These are phyloP conservation scores for Meteorus cinctellus DNA, from an alignment of 2,888 invertebrate genomes.

Conservation along the genomic window DNA sequence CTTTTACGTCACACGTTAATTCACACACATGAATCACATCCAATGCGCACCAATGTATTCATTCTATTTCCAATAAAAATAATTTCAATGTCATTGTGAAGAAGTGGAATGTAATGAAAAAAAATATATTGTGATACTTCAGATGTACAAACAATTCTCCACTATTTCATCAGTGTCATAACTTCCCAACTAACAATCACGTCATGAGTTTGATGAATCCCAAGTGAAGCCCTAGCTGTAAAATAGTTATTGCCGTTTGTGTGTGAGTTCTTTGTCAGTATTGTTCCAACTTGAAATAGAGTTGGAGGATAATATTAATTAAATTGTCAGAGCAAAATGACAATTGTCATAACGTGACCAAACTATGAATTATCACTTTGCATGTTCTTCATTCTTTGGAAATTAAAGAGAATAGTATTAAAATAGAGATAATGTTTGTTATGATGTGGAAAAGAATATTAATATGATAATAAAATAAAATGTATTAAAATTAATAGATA, in stretches of 20 bases:
- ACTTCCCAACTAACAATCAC: neutral
- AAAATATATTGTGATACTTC: neutral
- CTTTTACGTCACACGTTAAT: slow-evolving; percentile 37
- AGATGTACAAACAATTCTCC: neutral
- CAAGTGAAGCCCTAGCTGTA: neutral
- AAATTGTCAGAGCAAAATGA: neutral
- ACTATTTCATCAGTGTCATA: neutral
- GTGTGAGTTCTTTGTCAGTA: neutral
- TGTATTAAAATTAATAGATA: too few species aligned
- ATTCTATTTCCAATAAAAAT: neutral
- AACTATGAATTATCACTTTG: too few species aligned
- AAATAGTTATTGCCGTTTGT: neutral
- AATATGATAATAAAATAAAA: too few species aligned
- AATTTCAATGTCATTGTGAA: neutral
- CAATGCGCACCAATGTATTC: neutral
- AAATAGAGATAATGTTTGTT: too few species aligned
- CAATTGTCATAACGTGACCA: too few species aligned
- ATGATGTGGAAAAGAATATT: too few species aligned
- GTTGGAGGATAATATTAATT: neutral
- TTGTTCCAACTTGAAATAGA: neutral
- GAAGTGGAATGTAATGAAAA: neutral
- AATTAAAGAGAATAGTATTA: too few species aligned
- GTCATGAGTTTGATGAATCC: neutral
- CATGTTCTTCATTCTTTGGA: too few species aligned
- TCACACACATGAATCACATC: neutral